Evolutionary conservation across 2,888 invertebrate species (phyloP), one percentile per base, ranked within the genome.

Genomic region (Steinernema hermaphroditum): DNA sequence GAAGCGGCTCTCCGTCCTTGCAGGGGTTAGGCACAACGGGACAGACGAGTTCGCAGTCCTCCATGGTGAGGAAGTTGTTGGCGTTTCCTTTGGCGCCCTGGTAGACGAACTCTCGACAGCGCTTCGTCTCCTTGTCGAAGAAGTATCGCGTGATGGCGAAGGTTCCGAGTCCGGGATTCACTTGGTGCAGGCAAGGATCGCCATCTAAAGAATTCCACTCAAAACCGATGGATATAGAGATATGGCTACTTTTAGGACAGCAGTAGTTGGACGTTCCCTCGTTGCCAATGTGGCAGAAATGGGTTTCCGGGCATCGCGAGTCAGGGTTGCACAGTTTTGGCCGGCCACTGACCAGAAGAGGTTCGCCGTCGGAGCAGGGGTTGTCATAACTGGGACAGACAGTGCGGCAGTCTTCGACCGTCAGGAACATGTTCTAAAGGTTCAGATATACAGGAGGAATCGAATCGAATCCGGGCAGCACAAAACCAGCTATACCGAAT

Each of bases 221-320:
- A 24, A 8, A 49, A 19, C 6, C 6, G 19, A 49, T n/a, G n/a
- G 37, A 12, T 12, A 37, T 37, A 12, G 37, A 37, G 4, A 27
- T 68, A 73, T 1, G 43, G 73, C 80, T 70, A 86, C 86, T 82
- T 72, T 83, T 84, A 12, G 83, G 83, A 72, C 86, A 86, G 70
- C 86, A 86, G 62, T 81, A 82, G 71, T 85, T 83, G 2, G 79
- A 78, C n/a, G 73, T 71, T 70, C 77, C 80, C 9, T 79, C 80
- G 14, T 74, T 72, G 46, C 85, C 83, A 69, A 86, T 80, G 72
- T 86, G 85, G 68, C 86, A 86, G 80, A 82, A 86, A 71, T 86
- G 84, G n/a, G 83, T 84, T 34, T 79, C 80, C 12, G 86, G 86
- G 69, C 86, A 86, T 37, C 83, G 71, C 24, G 75, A 70, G 24